Percentiles rank a stretch among this genome's conserved stretches.
phyloP scores from a whole-genome alignment of 2,888 invertebrate species.

The Deilephila porcellus region DNA sequence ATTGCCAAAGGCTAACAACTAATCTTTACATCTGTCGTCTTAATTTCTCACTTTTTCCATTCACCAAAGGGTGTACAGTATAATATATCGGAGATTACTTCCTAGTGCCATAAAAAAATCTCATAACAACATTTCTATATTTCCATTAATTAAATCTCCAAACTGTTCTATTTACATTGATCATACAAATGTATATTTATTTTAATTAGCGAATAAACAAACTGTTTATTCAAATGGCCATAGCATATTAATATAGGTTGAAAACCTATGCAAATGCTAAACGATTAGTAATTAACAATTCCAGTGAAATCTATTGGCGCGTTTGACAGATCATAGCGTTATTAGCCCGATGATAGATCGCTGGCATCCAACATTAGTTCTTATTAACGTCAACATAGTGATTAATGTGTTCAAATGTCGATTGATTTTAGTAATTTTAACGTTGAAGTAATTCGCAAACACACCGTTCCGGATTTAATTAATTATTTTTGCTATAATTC shows the following conservation, averaged over 20 bases:
- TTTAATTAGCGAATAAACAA: neutral
- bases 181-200: neutral
- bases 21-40: no score
- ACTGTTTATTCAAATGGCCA: neutral
- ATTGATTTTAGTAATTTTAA: conserved; percentile 23
- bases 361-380: conserved; percentile 46
- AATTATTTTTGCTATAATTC: neutral
- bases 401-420: conserved; percentile 56
- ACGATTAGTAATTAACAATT: conserved; percentile 7
- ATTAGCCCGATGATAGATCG: conserved; percentile 46
- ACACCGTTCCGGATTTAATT: neutral
- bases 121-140: no score
- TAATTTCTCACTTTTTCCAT: no score
- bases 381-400: conserved; percentile 53
- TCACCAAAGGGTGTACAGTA: no score
- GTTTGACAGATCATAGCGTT: conserved; percentile 14
- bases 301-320: neutral
- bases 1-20: no score
- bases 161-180: neutral
- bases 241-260: neutral
- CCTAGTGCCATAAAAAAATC: no score
- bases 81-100: no score
- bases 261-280: neutral
- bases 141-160: no score
- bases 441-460: neutral